Evolutionary conservation across 1,140 invertebrate species (phyloP).

Genomic region (Lucilia sericata): DNA sequence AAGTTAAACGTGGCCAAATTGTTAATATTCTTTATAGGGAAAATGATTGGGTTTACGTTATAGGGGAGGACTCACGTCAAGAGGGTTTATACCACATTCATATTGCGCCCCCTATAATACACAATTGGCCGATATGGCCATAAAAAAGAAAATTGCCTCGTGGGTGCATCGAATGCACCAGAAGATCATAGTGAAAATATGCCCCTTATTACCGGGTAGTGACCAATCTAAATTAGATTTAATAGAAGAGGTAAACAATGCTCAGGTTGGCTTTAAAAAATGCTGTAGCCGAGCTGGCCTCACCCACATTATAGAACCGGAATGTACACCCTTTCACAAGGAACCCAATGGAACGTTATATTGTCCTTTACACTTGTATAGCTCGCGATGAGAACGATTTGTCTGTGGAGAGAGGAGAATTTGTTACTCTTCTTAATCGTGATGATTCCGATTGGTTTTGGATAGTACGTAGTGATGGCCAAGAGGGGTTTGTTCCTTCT

Average conservation of each 20-base stretch:
- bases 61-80: conserved; percentile 85
- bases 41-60: conserved; percentile 97
- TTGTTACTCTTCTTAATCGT: conserved; percentile 93
- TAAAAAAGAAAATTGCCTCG: conserved; percentile 89
- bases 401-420: conserved; percentile 91
- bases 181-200: conserved; percentile 62
- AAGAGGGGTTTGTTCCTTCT: conserved; percentile 95
- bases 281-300: conserved; percentile 70
- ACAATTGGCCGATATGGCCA: conserved; percentile 80
- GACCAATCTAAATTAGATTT: conserved; percentile 69
- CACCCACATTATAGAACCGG: conserved; percentile 68
- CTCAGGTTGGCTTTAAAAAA: conserved; percentile 60
- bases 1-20: conserved; percentile 78
- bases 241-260: conserved; percentile 62
- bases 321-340: conserved; percentile 85
- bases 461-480: conserved; percentile 90
- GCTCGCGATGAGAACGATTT: conserved; percentile 95
- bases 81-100: conserved; percentile 94
- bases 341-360: conserved; percentile 90
- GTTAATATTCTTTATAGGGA: conserved; percentile 94
- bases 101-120: conserved; percentile 90
- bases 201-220: conserved; percentile 55
- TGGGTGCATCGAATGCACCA: conserved; percentile 67
- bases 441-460: conserved; percentile 97
- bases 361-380: conserved; percentile 93